Percentiles rank a stretch among this genome's conserved stretches.
Conservation (phyloP, 2,888 invertebrate genomes). For the Aricia artaxerxes region DNA sequence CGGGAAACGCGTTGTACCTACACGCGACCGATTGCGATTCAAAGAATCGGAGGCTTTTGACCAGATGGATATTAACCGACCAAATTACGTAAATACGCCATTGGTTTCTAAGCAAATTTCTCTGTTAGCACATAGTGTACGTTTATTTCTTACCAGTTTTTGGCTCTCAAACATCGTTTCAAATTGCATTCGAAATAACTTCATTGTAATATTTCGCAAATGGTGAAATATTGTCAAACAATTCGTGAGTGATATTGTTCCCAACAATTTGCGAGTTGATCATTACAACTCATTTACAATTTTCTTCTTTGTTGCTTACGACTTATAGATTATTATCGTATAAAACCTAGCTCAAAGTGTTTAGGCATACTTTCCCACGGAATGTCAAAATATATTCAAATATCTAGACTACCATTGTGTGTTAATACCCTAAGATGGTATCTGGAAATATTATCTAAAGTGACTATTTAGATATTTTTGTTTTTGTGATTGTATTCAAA, state of each 20-base stretch:
- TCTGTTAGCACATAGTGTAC: too few relatives aligned
- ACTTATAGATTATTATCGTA: background rate
- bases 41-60: too few relatives aligned
- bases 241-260: conserved; percentile 12
- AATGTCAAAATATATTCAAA: conserved; percentile 62
- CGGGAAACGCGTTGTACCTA: too few relatives aligned
- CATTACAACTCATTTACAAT: background rate
- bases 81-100: too few relatives aligned
- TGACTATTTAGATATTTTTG: conserved; percentile 48
- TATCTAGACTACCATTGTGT: conserved; percentile 55
- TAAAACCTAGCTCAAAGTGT: conserved; percentile 35
- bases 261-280: background rate
- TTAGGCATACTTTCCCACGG: conserved; percentile 21
- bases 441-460: conserved; percentile 41
- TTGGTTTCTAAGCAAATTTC: too few relatives aligned
- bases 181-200: background rate
- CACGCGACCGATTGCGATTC: too few relatives aligned
- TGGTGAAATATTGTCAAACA: conserved; percentile 16
- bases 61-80: too few relatives aligned
- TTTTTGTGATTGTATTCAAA: conserved; percentile 62
- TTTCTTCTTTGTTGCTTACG: background rate
- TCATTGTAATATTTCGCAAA: conserved; percentile 11
- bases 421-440: conserved; percentile 66
- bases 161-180: background rate
- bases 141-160: background rate